Percentiles rank a stretch among this genome's conserved stretches.
Evolutionary conservation across 1,140 invertebrate species (phyloP).

Genomic region (Drosophila biarmipes): DNA sequence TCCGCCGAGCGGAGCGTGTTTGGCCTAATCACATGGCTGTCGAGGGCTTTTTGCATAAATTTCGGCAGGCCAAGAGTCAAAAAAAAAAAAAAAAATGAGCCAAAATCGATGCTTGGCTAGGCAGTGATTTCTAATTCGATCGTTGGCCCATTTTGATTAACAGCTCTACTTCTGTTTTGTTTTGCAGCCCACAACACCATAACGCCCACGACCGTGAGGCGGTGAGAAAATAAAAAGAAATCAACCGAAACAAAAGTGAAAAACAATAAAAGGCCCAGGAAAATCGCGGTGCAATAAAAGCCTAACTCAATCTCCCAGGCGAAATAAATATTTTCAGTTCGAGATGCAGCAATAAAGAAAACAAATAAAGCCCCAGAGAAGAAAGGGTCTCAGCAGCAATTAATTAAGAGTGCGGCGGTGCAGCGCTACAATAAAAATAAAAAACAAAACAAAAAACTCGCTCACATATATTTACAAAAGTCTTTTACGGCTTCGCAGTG

Average conservation of each 20-base stretch:
- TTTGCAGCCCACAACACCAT: slow-evolving; percentile 40
- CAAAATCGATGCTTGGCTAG: slow-evolving; percentile 17
- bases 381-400: slow-evolving; percentile 42
- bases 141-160: slow-evolving; percentile 52
- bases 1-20: slow-evolving; percentile 25
- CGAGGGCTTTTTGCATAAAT: slow-evolving; percentile 50
- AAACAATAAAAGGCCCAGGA: slow-evolving; percentile 54
- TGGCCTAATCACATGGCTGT: slow-evolving; percentile 45
- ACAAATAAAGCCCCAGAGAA: slow-evolving; percentile 31
- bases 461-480: slow-evolving; percentile 44
- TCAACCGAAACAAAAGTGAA: slow-evolving; percentile 57
- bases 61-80: slow-evolving; percentile 19
- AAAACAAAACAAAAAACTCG: slow-evolving; percentile 26
- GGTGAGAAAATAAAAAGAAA: slow-evolving; percentile 49
- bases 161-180: slow-evolving; percentile 54
- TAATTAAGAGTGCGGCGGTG: slow-evolving; percentile 61
- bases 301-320: slow-evolving; percentile 31
- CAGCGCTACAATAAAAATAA: slow-evolving; percentile 13
- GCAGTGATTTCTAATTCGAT: slow-evolving; percentile 55
- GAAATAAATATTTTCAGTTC: slow-evolving; percentile 45
- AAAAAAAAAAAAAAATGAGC: neutral
- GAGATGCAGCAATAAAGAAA: slow-evolving; percentile 34
- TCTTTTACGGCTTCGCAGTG: slow-evolving; percentile 36
- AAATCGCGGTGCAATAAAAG: slow-evolving; percentile 64
- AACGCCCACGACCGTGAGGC: slow-evolving; percentile 41